Evolutionary conservation across 2,888 invertebrate species (phyloP).

Genomic region (Slavum lentiscoides): DNA sequence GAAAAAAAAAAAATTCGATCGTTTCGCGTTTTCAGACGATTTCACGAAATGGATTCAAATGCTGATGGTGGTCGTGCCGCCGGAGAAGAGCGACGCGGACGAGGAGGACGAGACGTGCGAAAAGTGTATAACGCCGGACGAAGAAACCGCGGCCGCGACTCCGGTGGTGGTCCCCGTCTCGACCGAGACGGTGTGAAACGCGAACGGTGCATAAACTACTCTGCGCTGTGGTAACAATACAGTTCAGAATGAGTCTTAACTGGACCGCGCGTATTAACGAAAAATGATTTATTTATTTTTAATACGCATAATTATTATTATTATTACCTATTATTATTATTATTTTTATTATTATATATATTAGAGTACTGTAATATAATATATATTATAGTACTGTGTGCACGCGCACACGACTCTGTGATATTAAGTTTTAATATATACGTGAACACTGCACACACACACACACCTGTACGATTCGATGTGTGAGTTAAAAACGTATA

Average conservation of each 20-base stretch:
- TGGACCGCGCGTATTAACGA: too few species aligned
- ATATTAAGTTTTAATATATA: not conserved
- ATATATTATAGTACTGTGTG: too few species aligned
- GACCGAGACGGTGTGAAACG: not conserved
- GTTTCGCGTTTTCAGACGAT: constrained; percentile 62
- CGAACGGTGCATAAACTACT: too few species aligned
- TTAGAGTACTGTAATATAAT: not conserved
- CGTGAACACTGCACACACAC: not conserved
- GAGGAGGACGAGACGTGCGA: not conserved
- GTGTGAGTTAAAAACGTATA: too few species aligned
- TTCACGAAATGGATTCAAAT: constrained; percentile 70
- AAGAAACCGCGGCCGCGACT: not conserved
- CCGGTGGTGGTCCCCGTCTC: not conserved
- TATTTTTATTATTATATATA: not conserved
- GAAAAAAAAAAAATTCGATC: too few species aligned
- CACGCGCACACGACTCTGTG: not conserved
- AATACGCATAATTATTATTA: not conserved
- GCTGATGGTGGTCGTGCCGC: constrained; percentile 71
- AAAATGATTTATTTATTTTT: too few species aligned
- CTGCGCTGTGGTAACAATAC: too few species aligned
- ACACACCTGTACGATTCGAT: too few species aligned
- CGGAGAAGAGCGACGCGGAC: constrained; percentile 59
- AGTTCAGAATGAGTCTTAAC: too few species aligned
- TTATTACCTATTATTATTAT: not conserved
- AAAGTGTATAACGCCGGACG: not conserved